Base-by-base conservation (phyloP, 2,797 vertebrate genomes). In the Sphenodon punctatus region DNA sequence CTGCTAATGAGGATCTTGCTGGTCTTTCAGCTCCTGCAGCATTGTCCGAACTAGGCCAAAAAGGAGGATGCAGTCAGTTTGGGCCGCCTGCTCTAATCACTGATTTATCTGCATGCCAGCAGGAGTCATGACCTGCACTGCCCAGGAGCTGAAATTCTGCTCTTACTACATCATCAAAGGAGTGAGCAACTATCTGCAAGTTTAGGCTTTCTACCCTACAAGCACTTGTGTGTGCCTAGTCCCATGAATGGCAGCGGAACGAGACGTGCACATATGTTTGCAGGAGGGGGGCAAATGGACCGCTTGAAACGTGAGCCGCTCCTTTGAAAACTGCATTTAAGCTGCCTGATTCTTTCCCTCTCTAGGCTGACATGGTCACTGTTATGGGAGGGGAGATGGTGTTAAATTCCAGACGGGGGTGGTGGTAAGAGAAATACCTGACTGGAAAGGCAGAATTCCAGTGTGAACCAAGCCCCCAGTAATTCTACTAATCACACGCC, bases 51-150 rank as follows among this genome's bases (percentile, higher is more conserved):
- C 16, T 51, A 19, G 14, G 16, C n/a, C 23, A 48, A 48, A 12
- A 11, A 11, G 25, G 3, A 2, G 3, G 3, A 10, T 23, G 6
- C 17, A 30, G n/a, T 2, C 14, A 10, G 30, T 51, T n/a, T 27
- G 49, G 27, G n/a, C 49, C 5, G 51, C 27, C 25, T n/a, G 25
- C 14, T n/a, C 13, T n/a, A 13, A 25, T 4, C 7, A 15, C 25
- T 8, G 48, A 13, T 3, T 8, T 48, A 15, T 2, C 13, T n/a
- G 25, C 25, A 3, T 5, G 25, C 48, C 13, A 5, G 51, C 8
- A 5, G 16, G 27, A 30, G 14, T 7, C 4, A 27, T 2, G 7
- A 2, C 25, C n/a, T 27, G n/a, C 49, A 30, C 53, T 27, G 15
- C n/a, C 53, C n/a, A 10, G 3, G 5, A 15, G 9, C 49, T 17